Conservation (phyloP, 2,797 vertebrate genomes). For the Lepus townsendii region DNA sequence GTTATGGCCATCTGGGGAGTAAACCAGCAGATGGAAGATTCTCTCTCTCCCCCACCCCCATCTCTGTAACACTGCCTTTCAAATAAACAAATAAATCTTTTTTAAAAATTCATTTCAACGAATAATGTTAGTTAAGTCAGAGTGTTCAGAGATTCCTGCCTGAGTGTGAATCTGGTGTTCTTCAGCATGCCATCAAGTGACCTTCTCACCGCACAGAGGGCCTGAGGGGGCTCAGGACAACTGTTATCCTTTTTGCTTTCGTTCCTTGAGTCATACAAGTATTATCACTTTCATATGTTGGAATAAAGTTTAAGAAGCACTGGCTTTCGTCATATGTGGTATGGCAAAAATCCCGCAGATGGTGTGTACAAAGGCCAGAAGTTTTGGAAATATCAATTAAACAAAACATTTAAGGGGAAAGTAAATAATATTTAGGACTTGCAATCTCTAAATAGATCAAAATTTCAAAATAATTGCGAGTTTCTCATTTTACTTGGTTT, state of each 20-base stretch:
- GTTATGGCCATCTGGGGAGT: no score
- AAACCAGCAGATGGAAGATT: no score
- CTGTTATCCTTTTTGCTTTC: neutral
- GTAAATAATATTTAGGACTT: neutral
- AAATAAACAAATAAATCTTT: no score
- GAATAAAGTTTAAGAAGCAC: conserved; percentile 11
- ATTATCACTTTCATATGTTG: neutral
- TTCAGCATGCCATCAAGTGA: neutral
- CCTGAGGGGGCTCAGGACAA: neutral
- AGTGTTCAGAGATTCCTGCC: neutral
- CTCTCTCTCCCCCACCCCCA: no score
- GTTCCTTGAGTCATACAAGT: neutral
- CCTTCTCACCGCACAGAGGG: neutral
- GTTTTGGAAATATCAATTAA: neutral
- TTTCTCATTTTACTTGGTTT: neutral
- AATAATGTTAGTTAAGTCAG: neutral
- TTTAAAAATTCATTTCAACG: neutral
- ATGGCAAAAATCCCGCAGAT: neutral
- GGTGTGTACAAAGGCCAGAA: neutral
- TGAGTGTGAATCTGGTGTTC: neutral
- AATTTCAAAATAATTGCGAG: neutral
- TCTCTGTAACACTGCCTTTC: no score
- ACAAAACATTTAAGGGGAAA: conserved; percentile 11
- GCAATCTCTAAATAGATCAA: neutral
- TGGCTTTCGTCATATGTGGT: neutral